phyloP scores from a whole-genome alignment of 2,113 vertebrate genomes.

The Albula goreensis region DNA sequence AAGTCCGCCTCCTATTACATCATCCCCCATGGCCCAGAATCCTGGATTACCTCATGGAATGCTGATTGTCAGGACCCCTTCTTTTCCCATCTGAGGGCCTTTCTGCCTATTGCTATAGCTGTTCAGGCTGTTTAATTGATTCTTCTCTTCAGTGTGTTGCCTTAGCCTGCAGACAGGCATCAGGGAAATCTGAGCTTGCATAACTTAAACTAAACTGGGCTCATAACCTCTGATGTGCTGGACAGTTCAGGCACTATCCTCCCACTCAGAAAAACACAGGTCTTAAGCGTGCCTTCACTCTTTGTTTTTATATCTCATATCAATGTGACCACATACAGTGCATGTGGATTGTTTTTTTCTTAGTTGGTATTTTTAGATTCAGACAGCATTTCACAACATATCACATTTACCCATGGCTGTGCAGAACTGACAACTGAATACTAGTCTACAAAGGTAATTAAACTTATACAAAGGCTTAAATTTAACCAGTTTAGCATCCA shows the following conservation, averaged over 20 bases:
- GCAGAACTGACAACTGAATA: neutral
- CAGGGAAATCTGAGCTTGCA: neutral
- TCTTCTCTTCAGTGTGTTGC: neutral
- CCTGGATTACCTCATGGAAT: conserved; percentile 50
- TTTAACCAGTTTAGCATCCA: too few relatives aligned
- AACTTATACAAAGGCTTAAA: too few relatives aligned
- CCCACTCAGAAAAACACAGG: neutral
- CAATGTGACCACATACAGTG: neutral
- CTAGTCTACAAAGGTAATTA: neutral
- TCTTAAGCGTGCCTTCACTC: neutral
- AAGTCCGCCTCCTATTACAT: conserved; percentile 63
- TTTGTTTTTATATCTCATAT: neutral
- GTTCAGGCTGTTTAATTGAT: neutral
- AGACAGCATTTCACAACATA: neutral
- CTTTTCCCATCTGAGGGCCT: conserved; percentile 9
- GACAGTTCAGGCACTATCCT: neutral
- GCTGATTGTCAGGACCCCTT: conserved; percentile 30
- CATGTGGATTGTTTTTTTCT: neutral
- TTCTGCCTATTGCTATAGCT: conserved; percentile 29
- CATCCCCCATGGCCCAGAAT: conserved; percentile 61
- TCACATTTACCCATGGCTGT: neutral
- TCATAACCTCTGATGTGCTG: neutral
- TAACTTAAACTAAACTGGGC: neutral
- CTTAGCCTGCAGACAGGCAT: neutral
- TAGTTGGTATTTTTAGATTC: neutral